Conservation (phyloP, 2,113 vertebrate species). For the Pluvialis apricaria region DNA sequence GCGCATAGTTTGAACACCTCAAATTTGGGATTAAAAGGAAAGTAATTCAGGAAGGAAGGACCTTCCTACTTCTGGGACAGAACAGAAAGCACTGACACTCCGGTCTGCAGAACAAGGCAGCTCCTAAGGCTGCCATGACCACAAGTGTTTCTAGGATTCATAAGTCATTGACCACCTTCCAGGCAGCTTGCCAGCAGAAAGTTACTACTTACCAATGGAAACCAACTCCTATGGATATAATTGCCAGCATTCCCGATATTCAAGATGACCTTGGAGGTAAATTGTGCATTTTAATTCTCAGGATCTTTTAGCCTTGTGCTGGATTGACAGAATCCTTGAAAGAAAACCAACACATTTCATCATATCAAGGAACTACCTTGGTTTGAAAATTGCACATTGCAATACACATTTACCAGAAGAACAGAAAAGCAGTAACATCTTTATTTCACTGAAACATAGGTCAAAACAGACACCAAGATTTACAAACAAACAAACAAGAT, state of each 20-base stretch:
- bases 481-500: not conserved
- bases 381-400: not conserved
- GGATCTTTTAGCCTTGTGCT: not conserved
- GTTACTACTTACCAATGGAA: not conserved
- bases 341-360: not conserved
- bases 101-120: not conserved
- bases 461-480: not conserved
- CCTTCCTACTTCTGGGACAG: not conserved
- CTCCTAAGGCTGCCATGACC: not conserved
- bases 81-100: not conserved
- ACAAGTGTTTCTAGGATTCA: not conserved
- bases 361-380: accelerated
- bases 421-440: not conserved
- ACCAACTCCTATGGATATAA: not conserved
- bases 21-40: not conserved
- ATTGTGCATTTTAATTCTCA: not conserved
- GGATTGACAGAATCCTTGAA: not conserved
- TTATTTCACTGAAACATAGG: not conserved
- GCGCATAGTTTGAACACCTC: not conserved
- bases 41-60: not conserved
- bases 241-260: not conserved
- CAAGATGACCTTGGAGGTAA: not conserved
- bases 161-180: not conserved
- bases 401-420: not conserved
- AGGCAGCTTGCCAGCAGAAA: not conserved